These are phyloP conservation scores for Accipiter virgatus DNA, from an alignment of 2,113 vertebrate species.

Conservation along the genomic window DNA sequence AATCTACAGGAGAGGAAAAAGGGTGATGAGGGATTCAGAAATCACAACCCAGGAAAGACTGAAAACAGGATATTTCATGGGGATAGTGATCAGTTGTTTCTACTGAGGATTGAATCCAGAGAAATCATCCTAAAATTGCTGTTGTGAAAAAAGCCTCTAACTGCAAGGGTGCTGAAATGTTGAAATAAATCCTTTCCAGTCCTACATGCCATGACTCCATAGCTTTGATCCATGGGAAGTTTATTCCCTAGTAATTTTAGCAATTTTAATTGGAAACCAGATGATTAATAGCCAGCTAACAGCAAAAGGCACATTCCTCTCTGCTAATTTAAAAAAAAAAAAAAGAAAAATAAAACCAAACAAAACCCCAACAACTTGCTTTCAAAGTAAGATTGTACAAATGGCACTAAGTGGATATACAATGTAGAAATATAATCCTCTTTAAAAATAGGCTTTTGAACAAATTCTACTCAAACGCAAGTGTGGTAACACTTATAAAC, in stretches of 20 bases:
- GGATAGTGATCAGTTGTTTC: background rate
- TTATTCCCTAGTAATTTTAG: background rate
- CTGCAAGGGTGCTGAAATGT: background rate
- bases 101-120: background rate
- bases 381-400: background rate
- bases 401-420: background rate
- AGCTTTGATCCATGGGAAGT: background rate
- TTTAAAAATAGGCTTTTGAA: background rate
- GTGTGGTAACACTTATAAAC: background rate
- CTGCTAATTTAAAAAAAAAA: background rate
- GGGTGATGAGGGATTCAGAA: background rate
- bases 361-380: background rate
- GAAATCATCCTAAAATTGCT: background rate
- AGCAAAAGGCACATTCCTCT: background rate
- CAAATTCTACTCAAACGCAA: background rate
- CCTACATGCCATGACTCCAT: background rate
- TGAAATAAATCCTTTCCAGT: background rate
- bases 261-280: background rate
- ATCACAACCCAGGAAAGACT: background rate
- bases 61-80: background rate
- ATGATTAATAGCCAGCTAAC: background rate
- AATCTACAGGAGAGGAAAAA: background rate
- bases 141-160: background rate
- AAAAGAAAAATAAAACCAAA: too few relatives aligned
- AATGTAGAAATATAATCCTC: background rate